Evolutionary conservation across 2,888 invertebrate genomes (phyloP), one percentile per base, ranked within the genome.

Genomic region (Syrista parreyssii): DNA sequence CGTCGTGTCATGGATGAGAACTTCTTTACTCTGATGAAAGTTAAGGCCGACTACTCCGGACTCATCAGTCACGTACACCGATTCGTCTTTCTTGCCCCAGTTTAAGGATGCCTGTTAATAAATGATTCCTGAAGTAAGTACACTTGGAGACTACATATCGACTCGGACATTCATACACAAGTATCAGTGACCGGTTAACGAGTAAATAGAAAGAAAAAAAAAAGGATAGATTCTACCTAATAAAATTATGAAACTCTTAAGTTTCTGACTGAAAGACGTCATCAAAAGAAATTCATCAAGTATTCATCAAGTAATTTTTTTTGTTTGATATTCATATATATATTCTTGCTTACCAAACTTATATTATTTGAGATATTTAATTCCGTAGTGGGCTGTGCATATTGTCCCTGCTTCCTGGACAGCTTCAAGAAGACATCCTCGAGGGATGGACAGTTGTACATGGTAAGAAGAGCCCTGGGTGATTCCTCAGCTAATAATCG

Each of bases 361-460:
- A 97, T 96, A 88, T 97, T 96, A 83, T 96, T 95, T 85, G 94
- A 93, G 87, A 95, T 94, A 88, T 95, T 95, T 79, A 94, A 91
- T 84, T 95, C 95, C 23, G 90, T 87, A 11, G 89, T 81, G 12
- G 88, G 87, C 78, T 88, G 90, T 74, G 85, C 85, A 76, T 87
- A 88, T 73, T 90, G 89, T 73, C 92, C 92, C 91, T 97, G 96
- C 88, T 95, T 95, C 86, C 97, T 93, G 36, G 97, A 97, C 31
- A 98, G 93, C 92, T 97, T 97, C 78, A 98, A 93, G 92, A 98
- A 98, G 3, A 98, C 98, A 86, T 98, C 98, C 91, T 98, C 98
- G 11, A 98, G 92, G 23, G 96, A 95, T 81, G 95, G 94, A 90
- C 97, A 97, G 88, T 94, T 95, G 92, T 97, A 97, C 94, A 96